Evolutionary conservation across 92 coral and sea anemone species (phyloP).

Genomic region (Heliopora coerulea): DNA sequence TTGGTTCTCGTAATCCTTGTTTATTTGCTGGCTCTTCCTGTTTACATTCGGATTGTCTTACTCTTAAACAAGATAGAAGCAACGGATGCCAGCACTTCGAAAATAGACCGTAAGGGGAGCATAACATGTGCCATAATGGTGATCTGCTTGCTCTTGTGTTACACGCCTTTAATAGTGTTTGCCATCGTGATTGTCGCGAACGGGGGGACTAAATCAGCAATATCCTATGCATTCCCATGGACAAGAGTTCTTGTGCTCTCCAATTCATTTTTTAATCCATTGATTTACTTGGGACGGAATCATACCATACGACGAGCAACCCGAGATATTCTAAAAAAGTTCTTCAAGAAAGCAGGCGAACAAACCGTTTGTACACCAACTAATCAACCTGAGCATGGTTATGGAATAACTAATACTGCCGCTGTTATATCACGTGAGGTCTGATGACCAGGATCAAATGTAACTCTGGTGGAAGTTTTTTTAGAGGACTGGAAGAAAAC

Average conservation of each 20-base stretch:
- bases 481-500: no score
- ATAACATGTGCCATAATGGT: slow-evolving; percentile 35
- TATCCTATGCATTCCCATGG: slow-evolving; percentile 28
- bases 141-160: slow-evolving; percentile 16
- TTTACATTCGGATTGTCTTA: slow-evolving; percentile 5
- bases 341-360: slow-evolving; percentile 5
- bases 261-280: slow-evolving; percentile 26
- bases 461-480: no score
- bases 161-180: slow-evolving; percentile 23
- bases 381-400: background rate
- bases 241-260: slow-evolving; percentile 15
- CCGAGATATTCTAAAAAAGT: background rate
- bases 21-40: slow-evolving; percentile 17
- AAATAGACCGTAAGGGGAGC: slow-evolving; percentile 25
- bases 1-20: slow-evolving; percentile 9
- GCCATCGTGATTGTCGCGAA: background rate
- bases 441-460: no score
- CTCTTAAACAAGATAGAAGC: slow-evolving; percentile 30
- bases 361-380: background rate
- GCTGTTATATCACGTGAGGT: slow-evolving; percentile 1
- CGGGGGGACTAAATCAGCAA: background rate
- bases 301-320: background rate
- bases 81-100: background rate
- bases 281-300: slow-evolving; percentile 8
- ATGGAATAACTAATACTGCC: background rate